phyloP scores from a whole-genome alignment of 2,888 invertebrate genomes.

The Bembecia ichneumoniformis region DNA sequence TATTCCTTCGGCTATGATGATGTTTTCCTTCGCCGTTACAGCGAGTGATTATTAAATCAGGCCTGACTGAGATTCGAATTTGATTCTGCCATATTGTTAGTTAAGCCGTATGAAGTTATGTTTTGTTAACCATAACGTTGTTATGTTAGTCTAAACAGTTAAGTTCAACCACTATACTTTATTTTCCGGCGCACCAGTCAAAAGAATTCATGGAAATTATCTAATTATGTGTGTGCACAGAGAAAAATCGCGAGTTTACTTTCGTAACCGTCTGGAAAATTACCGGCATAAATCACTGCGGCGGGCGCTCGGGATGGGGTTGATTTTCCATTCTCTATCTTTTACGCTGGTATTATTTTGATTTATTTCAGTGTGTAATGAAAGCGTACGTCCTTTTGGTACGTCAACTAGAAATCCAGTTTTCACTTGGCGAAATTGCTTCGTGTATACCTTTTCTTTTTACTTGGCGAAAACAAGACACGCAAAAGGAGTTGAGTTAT shows the following conservation, averaged over 20 bases:
- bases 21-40: no score
- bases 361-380: slow-evolving; percentile 66
- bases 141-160: no score
- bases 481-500: no score
- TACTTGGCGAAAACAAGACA: no score
- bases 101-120: no score
- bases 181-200: slow-evolving; percentile 11
- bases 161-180: neutral
- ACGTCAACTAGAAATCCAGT: slow-evolving; percentile 36
- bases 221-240: slow-evolving; percentile 66
- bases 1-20: no score
- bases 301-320: slow-evolving; percentile 24
- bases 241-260: slow-evolving; percentile 68
- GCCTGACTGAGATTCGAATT: no score
- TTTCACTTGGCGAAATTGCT: slow-evolving; percentile 43
- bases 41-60: no score
- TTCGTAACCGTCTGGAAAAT: slow-evolving; percentile 68
- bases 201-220: slow-evolving; percentile 58
- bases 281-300: slow-evolving; percentile 62
- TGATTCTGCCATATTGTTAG: no score
- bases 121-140: no score
- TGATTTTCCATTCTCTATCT: slow-evolving; percentile 71
- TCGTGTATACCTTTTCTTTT: slow-evolving; percentile 9
- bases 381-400: slow-evolving; percentile 62
- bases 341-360: slow-evolving; percentile 67